Conservation (phyloP, 64 coral and sea anemone genomes). For the Anthopleura sola region DNA sequence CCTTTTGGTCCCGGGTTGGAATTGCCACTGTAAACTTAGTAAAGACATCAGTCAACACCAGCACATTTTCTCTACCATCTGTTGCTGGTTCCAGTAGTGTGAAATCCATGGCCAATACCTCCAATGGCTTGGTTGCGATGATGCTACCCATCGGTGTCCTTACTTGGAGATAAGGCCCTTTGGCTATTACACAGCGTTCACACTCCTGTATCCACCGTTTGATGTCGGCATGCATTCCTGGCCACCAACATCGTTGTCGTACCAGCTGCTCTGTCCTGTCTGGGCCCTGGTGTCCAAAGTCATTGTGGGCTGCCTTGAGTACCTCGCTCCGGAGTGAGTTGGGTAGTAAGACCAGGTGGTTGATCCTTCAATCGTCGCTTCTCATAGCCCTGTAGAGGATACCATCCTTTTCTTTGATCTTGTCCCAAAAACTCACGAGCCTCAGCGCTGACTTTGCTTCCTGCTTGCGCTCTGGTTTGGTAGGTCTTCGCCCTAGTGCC, state of each 20-base stretch:
- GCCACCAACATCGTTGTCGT: conserved; percentile 9
- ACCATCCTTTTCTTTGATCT: conserved; percentile 21
- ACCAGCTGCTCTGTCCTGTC: conserved; percentile 33
- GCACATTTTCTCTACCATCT: conserved; percentile 19
- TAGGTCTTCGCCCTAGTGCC: conserved; percentile 26
- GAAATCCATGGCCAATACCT: conserved; percentile 34
- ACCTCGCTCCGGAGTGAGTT: background rate
- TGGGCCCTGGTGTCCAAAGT: conserved; percentile 50
- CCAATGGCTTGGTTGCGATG: conserved; percentile 12
- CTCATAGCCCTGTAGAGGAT: conserved; percentile 17
- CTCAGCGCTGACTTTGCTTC: background rate
- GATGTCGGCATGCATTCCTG: conserved; percentile 29
- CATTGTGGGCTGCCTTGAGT: conserved; percentile 16
- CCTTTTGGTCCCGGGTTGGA: conserved; percentile 40
- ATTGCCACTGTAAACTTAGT: conserved; percentile 29
- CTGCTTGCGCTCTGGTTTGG: background rate
- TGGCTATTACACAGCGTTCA: conserved; percentile 30
- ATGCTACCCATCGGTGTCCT: conserved; percentile 24
- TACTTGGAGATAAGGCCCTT: background rate
- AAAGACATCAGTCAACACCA: conserved; percentile 30
- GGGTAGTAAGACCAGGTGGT: conserved; percentile 17
- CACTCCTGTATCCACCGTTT: conserved; percentile 36
- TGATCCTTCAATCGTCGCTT: background rate
- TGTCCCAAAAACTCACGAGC: conserved; percentile 23
- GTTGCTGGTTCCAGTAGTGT: conserved; percentile 24